A percentile compares a stretch with the other conserved stretches of the same genome.
Conservation (phyloP, 2,113 vertebrate genomes). For the Apodemus speciosus region DNA sequence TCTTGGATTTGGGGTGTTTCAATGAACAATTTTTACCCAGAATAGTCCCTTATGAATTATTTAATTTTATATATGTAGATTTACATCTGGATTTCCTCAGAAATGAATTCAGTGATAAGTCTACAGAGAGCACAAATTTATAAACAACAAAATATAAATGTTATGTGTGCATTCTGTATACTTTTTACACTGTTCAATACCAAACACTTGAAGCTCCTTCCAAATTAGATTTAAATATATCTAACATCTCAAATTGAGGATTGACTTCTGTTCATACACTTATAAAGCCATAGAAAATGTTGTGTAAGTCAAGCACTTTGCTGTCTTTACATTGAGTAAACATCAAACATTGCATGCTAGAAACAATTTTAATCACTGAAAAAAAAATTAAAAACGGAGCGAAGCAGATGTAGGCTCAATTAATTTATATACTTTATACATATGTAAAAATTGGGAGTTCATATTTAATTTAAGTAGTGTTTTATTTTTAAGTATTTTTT, state of each 20-base stretch:
- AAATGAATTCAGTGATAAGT: background rate
- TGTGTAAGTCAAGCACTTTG: slow-evolving; percentile 24
- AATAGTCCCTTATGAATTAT: background rate
- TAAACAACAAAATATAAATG: slow-evolving; percentile 39
- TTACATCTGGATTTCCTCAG: background rate
- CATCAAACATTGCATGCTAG: background rate
- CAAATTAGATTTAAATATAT: background rate
- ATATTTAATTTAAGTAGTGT: slow-evolving; percentile 5
- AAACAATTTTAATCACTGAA: background rate
- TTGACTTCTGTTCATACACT: background rate
- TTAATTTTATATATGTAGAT: background rate
- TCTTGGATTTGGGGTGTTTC: background rate
- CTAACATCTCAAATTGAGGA: slow-evolving; percentile 6
- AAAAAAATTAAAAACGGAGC: background rate
- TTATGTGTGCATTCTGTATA: background rate
- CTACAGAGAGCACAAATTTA: slow-evolving; percentile 30
- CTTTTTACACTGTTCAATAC: background rate
- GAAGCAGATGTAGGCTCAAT: background rate
- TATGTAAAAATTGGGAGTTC: background rate
- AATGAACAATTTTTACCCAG: background rate
- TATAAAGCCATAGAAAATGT: slow-evolving; percentile 19
- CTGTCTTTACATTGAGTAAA: slow-evolving; percentile 19
- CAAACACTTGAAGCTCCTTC: background rate
- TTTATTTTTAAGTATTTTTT: slow-evolving; percentile 7
- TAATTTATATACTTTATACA: background rate